Evolutionary conservation across 2,797 vertebrate species (phyloP), one percentile per base, ranked within the genome.

Genomic region (Sebastes alutus): DNA sequence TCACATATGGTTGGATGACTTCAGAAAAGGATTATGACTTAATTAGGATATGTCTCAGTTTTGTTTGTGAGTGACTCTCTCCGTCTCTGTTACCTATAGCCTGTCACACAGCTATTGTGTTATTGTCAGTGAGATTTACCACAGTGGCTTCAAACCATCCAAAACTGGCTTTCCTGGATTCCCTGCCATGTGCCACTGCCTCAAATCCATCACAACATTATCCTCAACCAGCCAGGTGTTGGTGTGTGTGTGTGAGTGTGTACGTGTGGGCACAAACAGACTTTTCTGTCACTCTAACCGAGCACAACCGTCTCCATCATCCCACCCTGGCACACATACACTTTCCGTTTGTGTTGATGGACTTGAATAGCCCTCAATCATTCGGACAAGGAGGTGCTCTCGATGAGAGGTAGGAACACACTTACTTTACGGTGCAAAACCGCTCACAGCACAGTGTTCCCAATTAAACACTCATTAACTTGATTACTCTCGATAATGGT

Each of bases 391-490:
- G 42, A 32, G 72, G 16, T 68, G 61, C 42, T 82, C 80, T 72
- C 49, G 16, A 29, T 29, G 63, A 84, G 81, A 88, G 56, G 76
- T 82, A 82, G 67, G 70, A 82, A 85, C 69, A 83, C 69, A 56
- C 78, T 73, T 80, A 65, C 60, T 85, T 77, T 20, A 76, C 60
- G 23, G 84, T 42, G 72, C 73, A 80, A 77, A 92, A 88, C 80
- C 54, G 82, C 75, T 91, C n/a, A 18, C 81, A 79, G 71, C 70
- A 65, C 78, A 77, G 49, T 64, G 75, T 83, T 90, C 71, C 86
- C 79, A 88, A 86, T 93, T 90, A 92, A 87, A 89, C 68, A 62
- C 87, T 92, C 87, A 92, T 93, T 93, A 84, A 63, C 66, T 77
- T 86, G 86, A 93, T 91, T 91, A 84, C 80, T 65, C 55, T 71